Base-by-base conservation (phyloP, 2,888 invertebrate species). In the Campoplex capitator region DNA sequence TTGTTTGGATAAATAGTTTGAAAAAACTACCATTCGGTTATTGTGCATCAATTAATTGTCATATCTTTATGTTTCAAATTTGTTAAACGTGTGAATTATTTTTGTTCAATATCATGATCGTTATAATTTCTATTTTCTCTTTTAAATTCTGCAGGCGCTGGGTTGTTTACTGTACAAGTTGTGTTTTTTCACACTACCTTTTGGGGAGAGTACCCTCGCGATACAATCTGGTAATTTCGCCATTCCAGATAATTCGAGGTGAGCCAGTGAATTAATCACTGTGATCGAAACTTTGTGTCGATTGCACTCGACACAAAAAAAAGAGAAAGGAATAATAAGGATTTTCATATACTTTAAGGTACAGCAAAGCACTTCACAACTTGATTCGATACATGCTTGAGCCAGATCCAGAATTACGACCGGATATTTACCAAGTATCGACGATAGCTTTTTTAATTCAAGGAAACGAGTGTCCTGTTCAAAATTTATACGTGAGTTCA, bases 191-290 rank as follows among this genome's bases (percentile, higher is more conserved):
- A 96, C 97, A 56, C 95, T 98, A 92, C 98, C 98, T 76, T 98
- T 98, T 94, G 98, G 98, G 48, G 98, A 99, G 94, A 98, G 98
- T 92, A 97, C 97, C n/a, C 95, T 98, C 90, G 98, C 98, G 77
- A 98, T 99, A 93, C 98, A 98, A 94, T 98, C 97, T 94, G 98
- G 97, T 77, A 97, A 97, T 92, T 98, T 98, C 94, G 96, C 96
- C 89, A 97, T 98, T 95, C 98, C 98, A 79, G 97, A 98, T 93
- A 96, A 95, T 94, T 97, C 97, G 32, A 96, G 96, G 94, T 98
- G 96, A 73, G 89, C 91, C 32, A 73, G 28, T 48, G 35, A 7
- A 56, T 9, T 70, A 23, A 7, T 28, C n/a, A 1, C 9, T 3
- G 42, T 7, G 42, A 8, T 0, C 32, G 42, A 16, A 18, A 71